Evolutionary conservation across 1,140 invertebrate species (phyloP).

Genomic region (Drosophila lacteicornis): DNA sequence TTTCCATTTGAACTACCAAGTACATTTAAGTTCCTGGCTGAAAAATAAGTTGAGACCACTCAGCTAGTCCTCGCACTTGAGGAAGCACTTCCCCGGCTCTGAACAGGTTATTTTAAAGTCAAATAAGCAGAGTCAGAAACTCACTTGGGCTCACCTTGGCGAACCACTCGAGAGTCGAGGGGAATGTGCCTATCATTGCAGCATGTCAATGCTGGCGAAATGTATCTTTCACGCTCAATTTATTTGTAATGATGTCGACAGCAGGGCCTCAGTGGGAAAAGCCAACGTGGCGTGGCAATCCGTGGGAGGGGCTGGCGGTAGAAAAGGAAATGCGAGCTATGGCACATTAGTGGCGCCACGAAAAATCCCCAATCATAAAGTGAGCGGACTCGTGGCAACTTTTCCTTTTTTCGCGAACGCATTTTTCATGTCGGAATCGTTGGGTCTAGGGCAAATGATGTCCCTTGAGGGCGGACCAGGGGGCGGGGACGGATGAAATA

Average conservation of each 20-base stretch:
- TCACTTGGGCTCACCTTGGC: not conserved
- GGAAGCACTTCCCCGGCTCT: not conserved
- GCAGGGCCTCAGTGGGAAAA: constrained; percentile 43
- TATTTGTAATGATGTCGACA: constrained; percentile 81
- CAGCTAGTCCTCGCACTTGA: not conserved
- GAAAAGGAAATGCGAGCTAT: constrained; percentile 36
- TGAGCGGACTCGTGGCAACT: constrained; percentile 52
- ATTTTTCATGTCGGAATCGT: constrained; percentile 80
- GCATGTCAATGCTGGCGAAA: constrained; percentile 62
- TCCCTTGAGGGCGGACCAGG: constrained; percentile 52
- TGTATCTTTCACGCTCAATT: constrained; percentile 83
- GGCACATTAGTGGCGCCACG: constrained; percentile 74
- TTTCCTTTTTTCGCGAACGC: constrained; percentile 72
- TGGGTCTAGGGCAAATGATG: constrained; percentile 70
- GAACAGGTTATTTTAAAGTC: constrained; percentile 49
- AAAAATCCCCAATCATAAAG: constrained; percentile 79
- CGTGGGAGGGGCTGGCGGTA: constrained; percentile 1
- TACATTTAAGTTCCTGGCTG: not conserved
- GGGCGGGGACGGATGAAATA: constrained; percentile 40
- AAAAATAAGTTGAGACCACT: not conserved
- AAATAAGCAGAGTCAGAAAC: constrained; percentile 15
- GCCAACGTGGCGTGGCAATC: constrained; percentile 44
- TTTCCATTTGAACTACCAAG: not conserved
- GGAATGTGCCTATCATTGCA: constrained; percentile 63
- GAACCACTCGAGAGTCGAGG: constrained; percentile 19